Conservation (phyloP, 2,113 vertebrate species). For the Promerops cafer region DNA sequence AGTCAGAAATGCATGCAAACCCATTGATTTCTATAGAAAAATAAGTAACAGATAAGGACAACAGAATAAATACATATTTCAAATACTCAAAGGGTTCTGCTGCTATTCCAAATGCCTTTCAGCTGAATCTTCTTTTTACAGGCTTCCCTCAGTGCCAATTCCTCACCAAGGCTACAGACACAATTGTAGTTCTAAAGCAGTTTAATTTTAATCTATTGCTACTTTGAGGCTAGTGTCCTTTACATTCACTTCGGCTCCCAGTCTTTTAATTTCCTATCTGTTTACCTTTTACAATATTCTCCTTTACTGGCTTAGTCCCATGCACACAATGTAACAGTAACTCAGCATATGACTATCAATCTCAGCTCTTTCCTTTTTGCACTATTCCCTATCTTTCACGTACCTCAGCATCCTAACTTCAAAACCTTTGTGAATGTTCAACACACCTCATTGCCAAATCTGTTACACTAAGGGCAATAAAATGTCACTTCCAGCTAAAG, state of each 20-base stretch:
- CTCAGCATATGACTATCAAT: background rate
- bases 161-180: background rate
- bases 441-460: background rate
- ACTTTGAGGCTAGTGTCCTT: background rate
- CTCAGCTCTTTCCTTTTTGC: background rate
- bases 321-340: background rate
- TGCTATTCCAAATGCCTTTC: background rate
- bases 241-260: background rate
- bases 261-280: background rate
- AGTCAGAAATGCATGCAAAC: background rate
- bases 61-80: background rate
- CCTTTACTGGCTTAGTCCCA: background rate
- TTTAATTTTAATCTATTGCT: background rate
- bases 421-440: background rate
- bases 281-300: background rate
- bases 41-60: background rate
- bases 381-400: background rate
- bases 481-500: background rate
- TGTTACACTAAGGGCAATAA: background rate
- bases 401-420: background rate
- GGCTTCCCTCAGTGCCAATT: background rate
- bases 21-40: background rate
- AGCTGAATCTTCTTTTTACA: background rate
- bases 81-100: background rate
- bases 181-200: background rate